phyloP scores from a whole-genome alignment of 92 coral and sea anemone genomes.

The Parazoanthus atlanticus region DNA sequence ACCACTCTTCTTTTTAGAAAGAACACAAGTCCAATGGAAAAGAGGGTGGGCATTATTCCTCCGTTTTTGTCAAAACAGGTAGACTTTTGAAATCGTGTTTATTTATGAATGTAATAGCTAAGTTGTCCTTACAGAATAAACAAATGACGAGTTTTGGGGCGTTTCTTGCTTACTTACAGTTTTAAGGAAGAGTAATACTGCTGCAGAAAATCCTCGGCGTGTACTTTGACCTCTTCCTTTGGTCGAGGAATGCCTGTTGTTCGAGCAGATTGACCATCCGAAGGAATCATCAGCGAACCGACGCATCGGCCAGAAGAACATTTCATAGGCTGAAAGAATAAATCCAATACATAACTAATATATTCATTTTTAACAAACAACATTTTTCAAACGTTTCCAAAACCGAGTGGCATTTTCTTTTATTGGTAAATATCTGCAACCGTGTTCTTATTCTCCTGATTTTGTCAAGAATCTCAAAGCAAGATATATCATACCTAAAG shows the following conservation, averaged over 20 bases:
- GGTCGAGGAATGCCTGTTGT: constrained; percentile 66
- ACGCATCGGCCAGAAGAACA: constrained; percentile 60
- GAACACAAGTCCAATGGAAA: too few species aligned
- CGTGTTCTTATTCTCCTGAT: too few species aligned
- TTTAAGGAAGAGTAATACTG: constrained; percentile 66
- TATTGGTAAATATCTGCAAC: too few species aligned
- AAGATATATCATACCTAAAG: too few species aligned
- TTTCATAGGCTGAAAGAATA: constrained; percentile 45
- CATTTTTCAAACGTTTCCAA: not conserved
- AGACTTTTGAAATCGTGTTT: too few species aligned
- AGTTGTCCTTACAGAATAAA: not conserved
- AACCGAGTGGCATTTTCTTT: too few species aligned
- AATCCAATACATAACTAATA: not conserved
- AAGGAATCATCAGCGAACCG: constrained; percentile 72
- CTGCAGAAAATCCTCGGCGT: constrained; percentile 64
- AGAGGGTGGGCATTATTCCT: too few species aligned
- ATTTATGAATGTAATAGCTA: too few species aligned
- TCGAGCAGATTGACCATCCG: constrained; percentile 46
- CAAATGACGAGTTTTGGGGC: not conserved
- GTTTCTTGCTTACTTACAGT: constrained; percentile 38
- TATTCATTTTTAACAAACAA: not conserved
- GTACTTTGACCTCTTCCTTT: constrained; percentile 51
- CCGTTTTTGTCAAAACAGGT: too few species aligned
- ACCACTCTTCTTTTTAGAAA: too few species aligned
- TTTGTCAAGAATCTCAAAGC: too few species aligned